Evolutionary conservation across 2,113 vertebrate species (phyloP), one percentile per base, ranked within the genome.

Genomic region (Reinhardtius hippoglossoides): DNA sequence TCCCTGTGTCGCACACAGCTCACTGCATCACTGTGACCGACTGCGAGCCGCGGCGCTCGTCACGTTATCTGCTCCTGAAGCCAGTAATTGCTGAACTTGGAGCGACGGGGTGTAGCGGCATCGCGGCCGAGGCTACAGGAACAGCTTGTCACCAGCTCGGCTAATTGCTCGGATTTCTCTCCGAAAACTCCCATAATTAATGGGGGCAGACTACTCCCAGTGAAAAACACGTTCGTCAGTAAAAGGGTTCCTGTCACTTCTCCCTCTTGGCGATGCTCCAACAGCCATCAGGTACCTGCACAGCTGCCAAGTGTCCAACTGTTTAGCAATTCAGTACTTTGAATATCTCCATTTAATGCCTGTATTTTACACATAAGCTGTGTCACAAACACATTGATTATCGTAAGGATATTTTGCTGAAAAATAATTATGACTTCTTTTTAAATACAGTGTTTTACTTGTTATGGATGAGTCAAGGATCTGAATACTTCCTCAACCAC

Each of bases 121-220:
- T 55, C 57, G 21, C 31, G 24, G 21, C 68, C 35, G 1, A 70
- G 70, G 64, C 67, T 67, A 73, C 74, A 84, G 84, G 78, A 88
- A 81, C 64, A 66, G 80, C 70, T 71, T 82, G 88, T 88, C 87
- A 84, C 65, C 84, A 82, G 76, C 88, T 74, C 4, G 1, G 67
- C 78, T 89, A 88, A 91, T 88, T 83, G 82, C 87, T 81, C 31
- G 48, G 26, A 74, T 76, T 76, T 73, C 70, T 73, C 54, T 80
- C 54, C 8, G 42, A 83, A 80, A 78, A 73, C 68, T 84, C 62
- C 62, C 55, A 62, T 21, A 81, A 80, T 76, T 85, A 83, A 83
- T 23, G 20, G 63, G 21, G 60, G 26, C 70, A 73, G 56, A 55
- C 58, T 63, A 70, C 52, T 67, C 50, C 61, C 52, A 74, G 68